These are phyloP conservation scores for Trissonchulus sp. DNA, from an alignment of 2,888 invertebrate species.

Conservation along the genomic window DNA sequence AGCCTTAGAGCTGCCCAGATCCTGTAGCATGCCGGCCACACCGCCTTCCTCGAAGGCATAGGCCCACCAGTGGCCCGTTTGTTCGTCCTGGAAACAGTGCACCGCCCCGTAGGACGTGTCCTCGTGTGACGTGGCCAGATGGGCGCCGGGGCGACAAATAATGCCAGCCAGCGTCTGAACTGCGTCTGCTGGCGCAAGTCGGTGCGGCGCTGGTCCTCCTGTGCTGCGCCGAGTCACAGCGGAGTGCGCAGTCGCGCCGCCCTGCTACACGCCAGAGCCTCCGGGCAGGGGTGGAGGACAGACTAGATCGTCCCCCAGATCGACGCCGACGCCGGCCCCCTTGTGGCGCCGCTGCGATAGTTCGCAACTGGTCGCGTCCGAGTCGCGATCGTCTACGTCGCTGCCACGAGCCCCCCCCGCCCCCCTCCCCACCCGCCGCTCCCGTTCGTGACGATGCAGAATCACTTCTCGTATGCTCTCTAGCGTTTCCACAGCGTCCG, in stretches of 20 bases:
- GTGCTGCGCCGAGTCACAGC: not conserved
- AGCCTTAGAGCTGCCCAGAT: constrained; percentile 41
- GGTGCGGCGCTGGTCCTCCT: not conserved
- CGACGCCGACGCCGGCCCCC: not conserved
- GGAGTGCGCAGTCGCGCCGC: constrained; percentile 24
- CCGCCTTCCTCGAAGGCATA: constrained; percentile 77
- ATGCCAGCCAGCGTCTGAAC: constrained; percentile 44
- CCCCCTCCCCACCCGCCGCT: not conserved
- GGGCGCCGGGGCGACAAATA: constrained; percentile 56
- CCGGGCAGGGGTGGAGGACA: not conserved
- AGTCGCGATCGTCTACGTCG: not conserved
- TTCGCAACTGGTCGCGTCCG: not conserved
- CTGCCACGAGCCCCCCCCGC: not conserved
- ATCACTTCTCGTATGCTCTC: constrained; percentile 43
- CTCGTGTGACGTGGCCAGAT: constrained; percentile 71
- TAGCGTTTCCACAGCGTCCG: constrained; percentile 48
- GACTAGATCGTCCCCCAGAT: not conserved
- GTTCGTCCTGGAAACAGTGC: constrained; percentile 65
- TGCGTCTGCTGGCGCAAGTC: constrained; percentile 10
- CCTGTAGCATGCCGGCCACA: constrained; percentile 44
- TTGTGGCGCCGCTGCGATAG: not conserved
- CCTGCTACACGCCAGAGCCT: constrained; percentile 28
- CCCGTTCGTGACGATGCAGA: not conserved
- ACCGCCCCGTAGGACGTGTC: constrained; percentile 76
- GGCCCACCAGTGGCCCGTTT: constrained; percentile 67